A percentile compares a stretch with the other conserved stretches of the same genome.
Conservation (phyloP, 2,888 invertebrate species). For the Masnerella sp. region DNA sequence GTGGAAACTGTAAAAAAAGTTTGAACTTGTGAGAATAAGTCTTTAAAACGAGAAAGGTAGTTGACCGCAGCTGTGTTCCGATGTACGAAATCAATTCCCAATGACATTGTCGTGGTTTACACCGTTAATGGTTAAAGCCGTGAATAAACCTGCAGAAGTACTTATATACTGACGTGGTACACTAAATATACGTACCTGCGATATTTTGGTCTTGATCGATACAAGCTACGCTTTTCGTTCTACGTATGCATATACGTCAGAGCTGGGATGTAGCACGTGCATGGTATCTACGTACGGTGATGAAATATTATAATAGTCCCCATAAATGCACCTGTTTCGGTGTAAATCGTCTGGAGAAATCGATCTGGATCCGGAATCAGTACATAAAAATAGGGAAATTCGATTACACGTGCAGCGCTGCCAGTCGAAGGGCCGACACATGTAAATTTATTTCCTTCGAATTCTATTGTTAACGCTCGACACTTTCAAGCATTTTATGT, state of each 20-base stretch:
- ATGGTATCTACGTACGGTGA: slow-evolving; percentile 4
- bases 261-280: slow-evolving; percentile 22
- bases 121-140: slow-evolving; percentile 17
- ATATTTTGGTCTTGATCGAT: slow-evolving; percentile 49
- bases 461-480: too few species aligned
- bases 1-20: too few species aligned
- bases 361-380: too few species aligned
- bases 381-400: too few species aligned
- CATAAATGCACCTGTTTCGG: too few species aligned
- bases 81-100: slow-evolving; percentile 36
- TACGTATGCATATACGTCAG: slow-evolving; percentile 47
- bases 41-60: not conserved
- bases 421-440: too few species aligned
- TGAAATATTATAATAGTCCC: slow-evolving; percentile 12
- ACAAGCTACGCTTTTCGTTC: slow-evolving; percentile 19
- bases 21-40: too few species aligned
- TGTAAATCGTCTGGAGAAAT: too few species aligned
- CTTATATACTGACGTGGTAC: slow-evolving; percentile 38
- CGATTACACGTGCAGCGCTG: too few species aligned
- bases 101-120: slow-evolving; percentile 39
- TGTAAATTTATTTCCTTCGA: too few species aligned
- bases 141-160: slow-evolving; percentile 35
- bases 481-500: too few species aligned
- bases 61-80: slow-evolving; percentile 3
- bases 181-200: slow-evolving; percentile 23